Base-by-base conservation (phyloP, 2,888 invertebrate genomes). In the Diaprepes abbreviatus region DNA sequence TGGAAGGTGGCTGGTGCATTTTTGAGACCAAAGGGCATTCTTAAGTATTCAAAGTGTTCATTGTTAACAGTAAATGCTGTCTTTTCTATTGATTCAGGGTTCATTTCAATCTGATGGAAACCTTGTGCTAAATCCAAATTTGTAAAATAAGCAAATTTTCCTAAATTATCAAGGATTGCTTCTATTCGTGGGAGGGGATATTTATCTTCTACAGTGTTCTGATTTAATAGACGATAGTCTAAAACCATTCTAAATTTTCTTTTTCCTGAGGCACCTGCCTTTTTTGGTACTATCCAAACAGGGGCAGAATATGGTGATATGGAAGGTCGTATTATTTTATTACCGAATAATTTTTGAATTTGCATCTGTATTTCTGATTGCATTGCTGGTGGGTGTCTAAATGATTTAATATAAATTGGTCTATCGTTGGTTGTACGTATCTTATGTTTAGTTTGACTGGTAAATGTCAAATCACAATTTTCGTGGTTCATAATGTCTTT, bases 181-280 rank as follows among this genome's bases (percentile, higher is more conserved):
- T 38, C 38, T n/a, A 81, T 67, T 38, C 59, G 28, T 1, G 38
- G 63, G 9, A 57, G 28, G 0, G 65, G 65, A 6, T 57, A 65
- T 35, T 65, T 65, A 19, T 65, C 57, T 43, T 55, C 65, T 0
- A 55, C 6, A 7, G 65, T 65, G n/a, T 21, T 21, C 17, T 57
- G 33, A 16, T 65, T 65, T 21, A 63, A 14, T 21, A 16, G 31
- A 1, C 63, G 16, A 21, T 54, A 63, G 17, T 71, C 69, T 1
- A 74, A 60, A 0, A 72, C 68, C 36, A 74, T 31, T 31, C 72
- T 10, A 57, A 57, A 73, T 66, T 73, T 73, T 17, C 58, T 55
- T 48, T 74, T 74, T 3, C 71, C 73, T 16, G 62, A 69, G 1
- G 70, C 55, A 14, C 73, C 72, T n/a, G 14, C 28, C 9, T 52